phyloP scores from a whole-genome alignment of 2,113 vertebrate genomes.

The Nerophis lumbriciformis region DNA sequence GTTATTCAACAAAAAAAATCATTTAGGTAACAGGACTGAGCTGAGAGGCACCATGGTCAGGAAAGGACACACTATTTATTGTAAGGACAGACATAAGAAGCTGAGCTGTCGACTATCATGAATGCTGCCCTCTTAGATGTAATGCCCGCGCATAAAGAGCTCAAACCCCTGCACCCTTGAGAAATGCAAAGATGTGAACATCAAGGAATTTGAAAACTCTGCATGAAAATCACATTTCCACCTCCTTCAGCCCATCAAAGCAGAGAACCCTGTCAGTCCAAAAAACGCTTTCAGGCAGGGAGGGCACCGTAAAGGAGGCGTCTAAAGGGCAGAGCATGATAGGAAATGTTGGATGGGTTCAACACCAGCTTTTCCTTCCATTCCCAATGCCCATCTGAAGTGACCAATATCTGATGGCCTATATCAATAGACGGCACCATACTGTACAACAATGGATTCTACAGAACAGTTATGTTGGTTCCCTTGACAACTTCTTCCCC shows the following conservation, averaged over 20 bases:
- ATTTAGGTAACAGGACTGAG: too few species aligned
- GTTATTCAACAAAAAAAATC: too few species aligned
- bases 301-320: slow-evolving; percentile 28
- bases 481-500: background rate
- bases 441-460: background rate
- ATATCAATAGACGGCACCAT: too few species aligned
- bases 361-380: too few species aligned
- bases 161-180: slow-evolving; percentile 26
- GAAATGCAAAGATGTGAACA: slow-evolving; percentile 33
- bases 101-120: slow-evolving; percentile 34
- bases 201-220: slow-evolving; percentile 32
- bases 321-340: slow-evolving; percentile 20
- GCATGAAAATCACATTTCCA: slow-evolving; percentile 47
- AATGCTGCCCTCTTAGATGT: slow-evolving; percentile 28
- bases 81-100: background rate
- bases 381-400: too few species aligned
- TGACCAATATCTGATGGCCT: too few species aligned
- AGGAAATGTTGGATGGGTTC: too few species aligned
- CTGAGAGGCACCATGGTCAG: background rate
- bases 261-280: slow-evolving; percentile 11
- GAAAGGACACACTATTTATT: slow-evolving; percentile 17
- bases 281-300: slow-evolving; percentile 32
- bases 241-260: slow-evolving; percentile 40
- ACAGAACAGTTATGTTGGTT: background rate
- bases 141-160: slow-evolving; percentile 30